Conservation (phyloP, 2,888 invertebrate genomes). For the Ferrisia virgata region DNA sequence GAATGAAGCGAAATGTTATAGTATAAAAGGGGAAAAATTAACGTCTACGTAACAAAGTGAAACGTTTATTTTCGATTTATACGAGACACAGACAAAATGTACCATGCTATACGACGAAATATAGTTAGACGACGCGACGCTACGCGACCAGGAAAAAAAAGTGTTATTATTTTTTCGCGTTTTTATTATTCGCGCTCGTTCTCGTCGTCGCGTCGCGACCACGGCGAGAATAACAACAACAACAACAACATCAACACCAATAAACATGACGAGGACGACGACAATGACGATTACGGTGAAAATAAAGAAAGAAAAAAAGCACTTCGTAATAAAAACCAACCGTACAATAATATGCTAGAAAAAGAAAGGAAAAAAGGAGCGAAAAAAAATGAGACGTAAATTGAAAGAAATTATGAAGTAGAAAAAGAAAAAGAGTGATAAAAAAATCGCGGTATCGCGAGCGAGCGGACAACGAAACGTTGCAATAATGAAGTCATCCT, state of each 20-base stretch:
- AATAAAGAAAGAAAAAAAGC: not conserved
- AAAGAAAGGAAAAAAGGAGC: not conserved
- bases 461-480: not conserved
- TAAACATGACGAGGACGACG: no score
- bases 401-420: not conserved
- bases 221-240: no score
- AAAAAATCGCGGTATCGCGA: not conserved
- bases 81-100: not conserved
- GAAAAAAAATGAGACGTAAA: not conserved
- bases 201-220: no score
- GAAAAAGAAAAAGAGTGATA: not conserved
- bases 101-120: no score
- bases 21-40: not conserved
- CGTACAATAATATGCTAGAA: not conserved
- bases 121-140: not conserved
- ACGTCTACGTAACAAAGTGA: not conserved
- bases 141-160: not conserved
- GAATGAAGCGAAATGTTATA: not conserved
- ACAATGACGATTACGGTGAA: no score
- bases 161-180: no score
- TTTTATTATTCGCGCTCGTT: no score
- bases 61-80: constrained; percentile 17
- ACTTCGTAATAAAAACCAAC: not conserved
- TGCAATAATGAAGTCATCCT: not conserved
- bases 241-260: no score